Evolutionary conservation across 2,888 invertebrate genomes (phyloP).

Genomic region (Conomelus anceps): DNA sequence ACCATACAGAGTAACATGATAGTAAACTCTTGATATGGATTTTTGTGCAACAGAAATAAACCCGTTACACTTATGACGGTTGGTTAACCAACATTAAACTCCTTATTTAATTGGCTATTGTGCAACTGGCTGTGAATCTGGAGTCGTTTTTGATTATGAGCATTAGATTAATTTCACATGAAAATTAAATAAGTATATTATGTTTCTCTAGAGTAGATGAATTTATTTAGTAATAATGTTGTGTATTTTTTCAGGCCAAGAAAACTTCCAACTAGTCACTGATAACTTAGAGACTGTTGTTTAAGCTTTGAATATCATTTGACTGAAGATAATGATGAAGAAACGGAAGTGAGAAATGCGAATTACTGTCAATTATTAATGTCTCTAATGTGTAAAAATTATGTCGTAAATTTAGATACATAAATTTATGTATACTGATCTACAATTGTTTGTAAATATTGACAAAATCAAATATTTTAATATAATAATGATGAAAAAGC

Average conservation of each 20-base stretch:
- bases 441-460: not conserved
- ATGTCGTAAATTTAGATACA: not conserved
- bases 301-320: slow-evolving; percentile 34
- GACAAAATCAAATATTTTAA: not conserved
- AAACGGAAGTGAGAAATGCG: not conserved
- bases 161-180: too few relatives aligned
- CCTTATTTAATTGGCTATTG: too few relatives aligned
- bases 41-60: too few relatives aligned
- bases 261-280: slow-evolving; percentile 55
- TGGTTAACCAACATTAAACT: too few relatives aligned
- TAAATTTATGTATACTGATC: not conserved
- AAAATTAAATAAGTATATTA: too few relatives aligned
- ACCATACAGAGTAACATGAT: too few relatives aligned
- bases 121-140: too few relatives aligned
- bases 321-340: not conserved
- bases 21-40: too few relatives aligned
- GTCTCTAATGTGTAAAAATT: not conserved
- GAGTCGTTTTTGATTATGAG: too few relatives aligned
- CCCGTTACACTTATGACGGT: too few relatives aligned
- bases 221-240: not conserved
- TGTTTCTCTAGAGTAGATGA: too few relatives aligned
- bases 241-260: slow-evolving; percentile 51
- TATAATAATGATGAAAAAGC: not conserved
- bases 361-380: not conserved
- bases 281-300: slow-evolving; percentile 55